Base-by-base conservation (phyloP, 2,888 invertebrate species). In the Eristalinus sepulchralis region DNA sequence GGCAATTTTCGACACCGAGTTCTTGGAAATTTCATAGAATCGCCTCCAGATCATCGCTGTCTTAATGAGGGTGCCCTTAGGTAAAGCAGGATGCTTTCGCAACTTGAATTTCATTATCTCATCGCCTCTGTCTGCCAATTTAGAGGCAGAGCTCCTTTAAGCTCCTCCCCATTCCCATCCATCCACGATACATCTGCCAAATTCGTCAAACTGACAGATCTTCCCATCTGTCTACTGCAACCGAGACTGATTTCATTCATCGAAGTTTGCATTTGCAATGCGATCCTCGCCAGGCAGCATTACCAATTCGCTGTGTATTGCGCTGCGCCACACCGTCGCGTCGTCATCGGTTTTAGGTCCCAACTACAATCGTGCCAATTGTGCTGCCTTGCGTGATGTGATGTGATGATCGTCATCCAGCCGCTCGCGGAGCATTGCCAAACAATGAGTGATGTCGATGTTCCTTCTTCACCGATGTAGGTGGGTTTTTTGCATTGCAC, bases 401-500 rank as follows among this genome's bases (percentile, higher is more conserved):
- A 81, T 81, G 63, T 68, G 75, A 76, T 67, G 76, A 84, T 84
- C 75, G 55, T 76, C 81, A 85, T 85, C 67, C 11, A n/a, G n/a
- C 5, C 34, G 24, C 36, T 22, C 71, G 71, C 67, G 47, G 27
- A 27, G 27, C 62, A 78, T 85, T 85, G 77, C 82, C 77, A 77
- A 85, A 85, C 82, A 85, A 82, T 85, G 73, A 85, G 68, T 59
- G 64, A 85, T 85, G 82, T 81, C 78, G 72, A 85, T 77, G 53
- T 59, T 53, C 47, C 47, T 47, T 22, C 17, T 22, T 31, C 47
- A 8, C 1, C 17, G 17, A 17, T n/a, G 39, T 39, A n/a, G 39
- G 39, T 47, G n/a, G 34, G 10, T n/a, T n/a, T n/a, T 73, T 60
- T 22, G 22, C 47, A 67, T 27, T 55, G 0, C 60, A 22, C 10